These are phyloP conservation scores for Tenthredo notha DNA, from an alignment of 2,888 invertebrate genomes.

Conservation along the genomic window DNA sequence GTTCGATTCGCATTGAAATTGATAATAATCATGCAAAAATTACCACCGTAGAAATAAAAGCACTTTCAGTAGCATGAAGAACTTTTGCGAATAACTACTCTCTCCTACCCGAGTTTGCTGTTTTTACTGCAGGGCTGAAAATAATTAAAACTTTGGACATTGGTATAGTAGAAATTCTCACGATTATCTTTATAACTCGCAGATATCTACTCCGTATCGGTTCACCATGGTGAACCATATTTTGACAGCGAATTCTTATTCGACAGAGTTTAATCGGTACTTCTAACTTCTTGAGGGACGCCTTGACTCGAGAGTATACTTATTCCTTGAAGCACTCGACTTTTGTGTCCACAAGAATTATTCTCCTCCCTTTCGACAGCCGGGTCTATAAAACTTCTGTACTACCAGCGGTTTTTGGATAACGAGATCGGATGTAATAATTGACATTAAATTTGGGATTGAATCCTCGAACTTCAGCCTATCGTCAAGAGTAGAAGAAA, in stretches of 20 bases:
- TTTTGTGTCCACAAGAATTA: neutral
- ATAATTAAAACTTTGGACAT: neutral
- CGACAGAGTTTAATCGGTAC: conserved; percentile 1
- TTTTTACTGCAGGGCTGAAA: neutral
- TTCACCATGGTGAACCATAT: neutral
- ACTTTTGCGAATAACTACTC: neutral
- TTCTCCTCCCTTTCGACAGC: neutral
- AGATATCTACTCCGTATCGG: neutral
- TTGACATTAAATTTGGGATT: neutral
- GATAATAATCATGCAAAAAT: no score
- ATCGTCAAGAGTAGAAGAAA: neutral
- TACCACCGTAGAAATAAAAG: neutral
- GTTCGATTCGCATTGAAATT: neutral
- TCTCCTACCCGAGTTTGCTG: neutral
- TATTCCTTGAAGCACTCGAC: neutral
- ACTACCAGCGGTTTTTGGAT: neutral
- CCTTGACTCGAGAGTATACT: neutral
- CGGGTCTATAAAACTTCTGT: neutral
- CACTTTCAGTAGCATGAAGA: neutral
- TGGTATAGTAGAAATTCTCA: neutral
- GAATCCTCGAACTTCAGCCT: conserved; percentile 4
- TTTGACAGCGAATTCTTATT: conserved; percentile 9
- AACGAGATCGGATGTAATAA: conserved; percentile 7
- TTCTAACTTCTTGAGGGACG: conserved; percentile 2
- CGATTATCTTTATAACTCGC: neutral